A percentile compares a stretch with the other conserved stretches of the same genome.
Conservation (phyloP, 2,797 vertebrate species). For the Alfaro cultratus region DNA sequence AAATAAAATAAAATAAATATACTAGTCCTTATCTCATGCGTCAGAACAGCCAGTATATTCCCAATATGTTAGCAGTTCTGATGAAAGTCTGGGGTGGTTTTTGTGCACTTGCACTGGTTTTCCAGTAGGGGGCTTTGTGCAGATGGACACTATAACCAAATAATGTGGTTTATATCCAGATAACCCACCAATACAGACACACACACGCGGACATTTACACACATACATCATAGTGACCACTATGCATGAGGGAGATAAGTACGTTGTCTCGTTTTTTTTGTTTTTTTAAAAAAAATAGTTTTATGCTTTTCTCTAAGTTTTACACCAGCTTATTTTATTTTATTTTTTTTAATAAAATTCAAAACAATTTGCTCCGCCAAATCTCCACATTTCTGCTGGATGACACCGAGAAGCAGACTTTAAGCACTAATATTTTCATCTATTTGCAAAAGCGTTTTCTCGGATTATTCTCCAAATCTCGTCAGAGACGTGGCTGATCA, state of each 20-base stretch:
- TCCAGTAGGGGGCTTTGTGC: neutral
- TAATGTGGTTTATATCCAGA: neutral
- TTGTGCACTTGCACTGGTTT: neutral
- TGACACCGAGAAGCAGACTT: neutral
- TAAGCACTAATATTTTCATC: neutral
- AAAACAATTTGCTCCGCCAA: neutral
- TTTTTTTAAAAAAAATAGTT: neutral
- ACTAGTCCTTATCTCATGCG: no score
- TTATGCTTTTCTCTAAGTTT: neutral
- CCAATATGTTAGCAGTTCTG: neutral
- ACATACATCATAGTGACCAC: neutral
- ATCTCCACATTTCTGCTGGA: neutral
- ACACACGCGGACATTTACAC: rapidly evolving
- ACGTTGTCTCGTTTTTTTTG: neutral
- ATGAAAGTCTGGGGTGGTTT: neutral
- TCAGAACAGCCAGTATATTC: neutral
- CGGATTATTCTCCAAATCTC: neutral
- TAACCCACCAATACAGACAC: neutral
- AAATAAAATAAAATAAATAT: neutral
- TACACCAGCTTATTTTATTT: neutral
- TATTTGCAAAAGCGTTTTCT: neutral
- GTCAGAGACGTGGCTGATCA: neutral
- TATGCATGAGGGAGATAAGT: neutral
- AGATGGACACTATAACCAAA: neutral
- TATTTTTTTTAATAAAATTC: neutral